Conservation (phyloP, 2,113 vertebrate genomes). For the Erinaceus europaeus region DNA sequence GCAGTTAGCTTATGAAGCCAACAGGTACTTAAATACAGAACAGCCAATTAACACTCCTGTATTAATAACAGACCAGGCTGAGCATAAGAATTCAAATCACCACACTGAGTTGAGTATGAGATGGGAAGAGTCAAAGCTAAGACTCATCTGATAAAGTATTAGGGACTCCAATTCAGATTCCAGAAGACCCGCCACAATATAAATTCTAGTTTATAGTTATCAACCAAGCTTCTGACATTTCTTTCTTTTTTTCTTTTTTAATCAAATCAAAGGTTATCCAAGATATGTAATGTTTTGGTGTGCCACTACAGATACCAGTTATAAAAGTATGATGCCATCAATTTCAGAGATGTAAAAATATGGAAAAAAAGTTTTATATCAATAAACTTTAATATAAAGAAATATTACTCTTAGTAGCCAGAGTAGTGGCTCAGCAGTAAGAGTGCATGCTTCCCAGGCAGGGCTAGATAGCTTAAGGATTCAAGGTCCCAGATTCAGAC, state of each 20-base stretch:
- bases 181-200: background rate
- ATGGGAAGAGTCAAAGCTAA: constrained; percentile 36
- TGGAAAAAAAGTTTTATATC: background rate
- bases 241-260: constrained; percentile 3
- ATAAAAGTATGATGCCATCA: background rate
- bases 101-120: constrained; percentile 11
- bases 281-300: constrained; percentile 25
- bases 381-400: constrained; percentile 26
- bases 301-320: constrained; percentile 29
- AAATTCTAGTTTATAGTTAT: constrained; percentile 17
- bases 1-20: constrained; percentile 32
- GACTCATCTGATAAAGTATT: constrained; percentile 23
- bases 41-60: constrained; percentile 22
- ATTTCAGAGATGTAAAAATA: constrained; percentile 46
- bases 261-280: constrained; percentile 39
- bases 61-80: constrained; percentile 21
- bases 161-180: constrained; percentile 22
- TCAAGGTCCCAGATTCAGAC: no score
- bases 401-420: no score
- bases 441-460: no score
- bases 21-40: constrained; percentile 3
- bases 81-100: constrained; percentile 44
- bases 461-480: no score
- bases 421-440: no score
- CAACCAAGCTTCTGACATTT: constrained; percentile 53